phyloP scores from a whole-genome alignment of 1,140 invertebrate species.

The Hypsibius dujardini region DNA sequence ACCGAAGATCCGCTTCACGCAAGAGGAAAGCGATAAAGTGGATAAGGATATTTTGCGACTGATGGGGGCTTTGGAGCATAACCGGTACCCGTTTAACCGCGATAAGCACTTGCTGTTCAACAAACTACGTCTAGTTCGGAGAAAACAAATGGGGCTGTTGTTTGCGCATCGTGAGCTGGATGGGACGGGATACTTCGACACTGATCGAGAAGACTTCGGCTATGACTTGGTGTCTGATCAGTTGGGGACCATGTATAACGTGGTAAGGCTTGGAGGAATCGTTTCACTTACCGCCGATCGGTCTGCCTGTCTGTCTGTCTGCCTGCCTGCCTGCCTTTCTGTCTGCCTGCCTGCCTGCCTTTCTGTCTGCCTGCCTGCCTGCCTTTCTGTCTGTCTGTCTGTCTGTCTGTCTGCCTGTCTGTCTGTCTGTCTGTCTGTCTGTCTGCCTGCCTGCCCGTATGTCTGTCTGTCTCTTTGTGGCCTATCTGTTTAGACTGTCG shows the following conservation, averaged over 20 bases:
- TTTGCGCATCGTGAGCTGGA: slow-evolving; percentile 13
- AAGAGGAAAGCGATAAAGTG: slow-evolving; percentile 12
- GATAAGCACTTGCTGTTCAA: slow-evolving; percentile 10
- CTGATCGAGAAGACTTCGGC: not conserved
- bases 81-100: slow-evolving; percentile 10
- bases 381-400: too few species aligned
- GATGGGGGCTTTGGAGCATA: not conserved
- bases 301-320: too few species aligned
- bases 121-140: slow-evolving; percentile 7
- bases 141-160: slow-evolving; percentile 11
- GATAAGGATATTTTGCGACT: slow-evolving; percentile 9
- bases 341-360: not conserved
- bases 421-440: not conserved
- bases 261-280: not conserved
- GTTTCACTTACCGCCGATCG: too few species aligned
- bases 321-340: not conserved
- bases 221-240: not conserved
- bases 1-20: slow-evolving; percentile 13
- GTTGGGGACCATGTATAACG: slow-evolving; percentile 1
- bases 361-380: not conserved
- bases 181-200: slow-evolving; percentile 11
- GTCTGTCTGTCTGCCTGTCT: not conserved
- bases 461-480: too few species aligned
- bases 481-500: too few species aligned
- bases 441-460: not conserved